Percentiles rank a stretch among this genome's conserved stretches.
phyloP scores from a whole-genome alignment of 1,140 invertebrate genomes.

The Hyphantria cunea region DNA sequence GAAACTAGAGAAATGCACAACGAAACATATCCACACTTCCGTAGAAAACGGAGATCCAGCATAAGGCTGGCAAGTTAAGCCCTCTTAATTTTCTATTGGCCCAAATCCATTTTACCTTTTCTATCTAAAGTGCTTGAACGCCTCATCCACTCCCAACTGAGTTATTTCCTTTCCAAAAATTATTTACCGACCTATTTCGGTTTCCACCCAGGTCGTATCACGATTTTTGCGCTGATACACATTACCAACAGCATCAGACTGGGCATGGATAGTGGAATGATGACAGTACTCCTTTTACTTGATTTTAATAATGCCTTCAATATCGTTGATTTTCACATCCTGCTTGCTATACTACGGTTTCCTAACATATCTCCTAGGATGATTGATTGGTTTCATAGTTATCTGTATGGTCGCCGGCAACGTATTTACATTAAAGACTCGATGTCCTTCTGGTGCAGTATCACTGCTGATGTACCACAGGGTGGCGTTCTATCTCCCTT shows the following conservation, averaged over 20 bases:
- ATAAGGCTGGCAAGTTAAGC: no score
- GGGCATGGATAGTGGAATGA: slow-evolving; percentile 5
- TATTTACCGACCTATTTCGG: slow-evolving; percentile 21
- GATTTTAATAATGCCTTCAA: no score
- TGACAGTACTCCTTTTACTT: slow-evolving; percentile 25
- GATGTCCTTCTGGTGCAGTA: slow-evolving; percentile 14
- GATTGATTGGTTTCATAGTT: slow-evolving; percentile 23
- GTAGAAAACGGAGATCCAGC: no score
- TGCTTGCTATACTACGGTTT: slow-evolving; percentile 3
- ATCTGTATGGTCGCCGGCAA: slow-evolving; percentile 19
- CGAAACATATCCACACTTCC: no score
- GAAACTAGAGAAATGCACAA: no score
- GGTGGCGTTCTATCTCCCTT: slow-evolving; percentile 22
- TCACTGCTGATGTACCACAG: neutral
- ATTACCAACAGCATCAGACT: slow-evolving; percentile 25
- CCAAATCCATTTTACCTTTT: slow-evolving; percentile 39
- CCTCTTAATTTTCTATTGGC: slow-evolving; percentile 27
- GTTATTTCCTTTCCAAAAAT: slow-evolving; percentile 38
- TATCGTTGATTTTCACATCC: neutral
- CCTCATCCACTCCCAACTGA: no score
- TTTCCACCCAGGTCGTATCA: slow-evolving; percentile 30
- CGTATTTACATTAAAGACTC: slow-evolving; percentile 5
- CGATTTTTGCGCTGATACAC: neutral
- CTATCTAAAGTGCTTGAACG: no score
- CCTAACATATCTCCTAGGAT: slow-evolving; percentile 20